phyloP scores from a whole-genome alignment of 23 tunicate genomes.

The Styela clava region DNA sequence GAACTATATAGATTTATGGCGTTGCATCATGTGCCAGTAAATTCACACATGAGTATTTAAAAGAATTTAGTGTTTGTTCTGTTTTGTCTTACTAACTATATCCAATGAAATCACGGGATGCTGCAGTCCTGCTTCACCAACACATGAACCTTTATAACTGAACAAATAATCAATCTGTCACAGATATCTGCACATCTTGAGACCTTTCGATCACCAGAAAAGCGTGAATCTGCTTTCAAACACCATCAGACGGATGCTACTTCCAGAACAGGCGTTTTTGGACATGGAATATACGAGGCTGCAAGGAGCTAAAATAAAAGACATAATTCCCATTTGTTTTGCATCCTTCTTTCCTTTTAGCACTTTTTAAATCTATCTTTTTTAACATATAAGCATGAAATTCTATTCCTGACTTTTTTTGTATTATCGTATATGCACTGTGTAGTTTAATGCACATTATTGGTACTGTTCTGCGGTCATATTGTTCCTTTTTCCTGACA shows the following conservation, averaged over 20 bases:
- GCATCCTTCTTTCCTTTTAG: background rate
- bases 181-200: slow-evolving; percentile 81
- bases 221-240: slow-evolving; percentile 57
- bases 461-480: background rate
- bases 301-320: slow-evolving; percentile 67
- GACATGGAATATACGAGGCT: slow-evolving; percentile 88
- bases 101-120: too few species aligned
- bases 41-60: too few species aligned
- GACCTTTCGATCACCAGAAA: slow-evolving; percentile 77
- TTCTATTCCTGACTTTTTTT: too few species aligned
- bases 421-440: background rate
- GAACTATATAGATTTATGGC: too few species aligned
- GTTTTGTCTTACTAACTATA: too few species aligned
- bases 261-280: slow-evolving; percentile 76
- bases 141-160: too few species aligned
- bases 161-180: too few species aligned
- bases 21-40: too few species aligned
- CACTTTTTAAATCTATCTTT: background rate
- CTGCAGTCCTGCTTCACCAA: too few species aligned
- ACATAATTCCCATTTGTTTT: background rate
- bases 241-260: slow-evolving; percentile 88
- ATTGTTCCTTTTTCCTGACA: too few species aligned
- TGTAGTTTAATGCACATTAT: background rate
- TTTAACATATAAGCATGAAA: too few species aligned
- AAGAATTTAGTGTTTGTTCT: too few species aligned